Evolutionary conservation across 2,113 vertebrate genomes (phyloP), one percentile per base, ranked within the genome.

Genomic region (Hylia prasina): DNA sequence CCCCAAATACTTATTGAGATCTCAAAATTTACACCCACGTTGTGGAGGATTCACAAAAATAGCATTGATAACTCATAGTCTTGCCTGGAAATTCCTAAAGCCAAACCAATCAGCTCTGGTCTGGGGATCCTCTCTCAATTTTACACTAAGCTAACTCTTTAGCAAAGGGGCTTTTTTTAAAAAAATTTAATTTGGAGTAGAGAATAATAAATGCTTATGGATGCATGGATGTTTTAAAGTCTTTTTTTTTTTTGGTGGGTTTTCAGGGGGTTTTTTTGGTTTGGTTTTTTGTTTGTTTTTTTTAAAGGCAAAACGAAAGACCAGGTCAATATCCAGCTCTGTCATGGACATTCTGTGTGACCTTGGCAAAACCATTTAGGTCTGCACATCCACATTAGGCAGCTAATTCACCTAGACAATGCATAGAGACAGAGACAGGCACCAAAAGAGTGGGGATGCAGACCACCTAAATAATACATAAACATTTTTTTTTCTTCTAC

Each of bases 401-500:
- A 93, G 80, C n/a, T 75, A 95, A 94, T 92, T 58, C 89, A 94
- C 89, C 79, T 63, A 63, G 68, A 90, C 75, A 94, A 94, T 44
- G 76, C 68, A 93, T 82, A 78, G 83, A 96, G 90, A 91, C 51
- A 71, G 87, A 97, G 88, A 83, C 85, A 92, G 96, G 90, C 90
- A 95, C 71, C 90, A 88, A 95, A 95, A 80, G 80, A 78, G 44
- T 44, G 56, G 68, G 79, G 72, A 93, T 84, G 86, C 93, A 97
- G 91, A 94, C 93, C 92, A 92, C 89, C 96, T 96, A 96, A 92
- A 96, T 96, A 93, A 97, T 94, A 95, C 70, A 96, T 95, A 90
- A 95, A 94, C 85, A 76, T 68, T 15, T 73, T 81, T 65, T 91
- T 93, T 95, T 57, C 80, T 89, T 65, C 47, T 66, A 56, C 64